Conservation (phyloP, 2,113 vertebrate species). For the Ptilorrhoa leucosticta region DNA sequence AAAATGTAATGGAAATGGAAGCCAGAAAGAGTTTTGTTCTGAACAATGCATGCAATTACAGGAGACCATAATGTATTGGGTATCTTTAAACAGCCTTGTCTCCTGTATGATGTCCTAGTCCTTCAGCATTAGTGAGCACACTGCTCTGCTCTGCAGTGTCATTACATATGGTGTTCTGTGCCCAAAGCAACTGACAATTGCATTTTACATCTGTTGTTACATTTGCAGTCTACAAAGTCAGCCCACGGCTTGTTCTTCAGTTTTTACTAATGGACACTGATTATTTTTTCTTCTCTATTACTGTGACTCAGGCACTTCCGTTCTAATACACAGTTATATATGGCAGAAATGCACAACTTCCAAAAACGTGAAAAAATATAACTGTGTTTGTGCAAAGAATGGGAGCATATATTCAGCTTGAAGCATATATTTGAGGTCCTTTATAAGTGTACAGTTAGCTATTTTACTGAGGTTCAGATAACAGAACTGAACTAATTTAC, state of each 20-base stretch:
- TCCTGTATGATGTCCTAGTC: neutral
- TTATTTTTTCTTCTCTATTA: neutral
- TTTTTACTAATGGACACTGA: constrained; percentile 17
- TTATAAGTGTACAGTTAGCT: neutral
- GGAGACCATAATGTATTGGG: neutral
- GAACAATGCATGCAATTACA: neutral
- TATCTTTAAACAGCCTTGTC: neutral
- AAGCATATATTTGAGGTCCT: neutral
- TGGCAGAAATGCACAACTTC: neutral
- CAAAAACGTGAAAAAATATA: neutral
- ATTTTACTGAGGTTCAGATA: neutral
- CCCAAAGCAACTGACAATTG: neutral
- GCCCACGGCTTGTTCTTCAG: neutral
- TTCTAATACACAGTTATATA: neutral
- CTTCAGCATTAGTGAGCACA: neutral
- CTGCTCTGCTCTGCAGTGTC: neutral
- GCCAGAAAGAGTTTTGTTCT: neutral
- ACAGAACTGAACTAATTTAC: neutral
- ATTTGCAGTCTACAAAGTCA: constrained; percentile 4
- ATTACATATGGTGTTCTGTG: neutral
- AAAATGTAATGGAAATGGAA: neutral
- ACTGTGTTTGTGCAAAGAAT: neutral
- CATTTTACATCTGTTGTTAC: neutral
- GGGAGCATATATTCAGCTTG: neutral
- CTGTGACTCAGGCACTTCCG: neutral